Percentiles rank a stretch among this genome's conserved stretches.
Evolutionary conservation across 2,797 vertebrate species (phyloP).

Genomic region (Bradypodion pumilum): DNA sequence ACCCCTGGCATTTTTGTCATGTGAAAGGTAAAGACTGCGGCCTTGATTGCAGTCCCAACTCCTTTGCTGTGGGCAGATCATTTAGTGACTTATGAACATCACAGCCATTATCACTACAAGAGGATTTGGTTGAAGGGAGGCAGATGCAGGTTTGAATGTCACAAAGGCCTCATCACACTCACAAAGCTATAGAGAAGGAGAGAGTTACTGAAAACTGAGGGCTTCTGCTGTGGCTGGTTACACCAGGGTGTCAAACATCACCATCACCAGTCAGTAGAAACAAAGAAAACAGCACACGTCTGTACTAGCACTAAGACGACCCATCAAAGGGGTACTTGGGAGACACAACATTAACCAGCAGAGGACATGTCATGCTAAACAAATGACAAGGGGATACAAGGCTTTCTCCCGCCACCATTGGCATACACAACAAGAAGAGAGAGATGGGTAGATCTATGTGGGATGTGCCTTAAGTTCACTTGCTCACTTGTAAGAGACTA

Average conservation of each 20-base stretch:
- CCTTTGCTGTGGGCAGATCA: slow-evolving; percentile 17
- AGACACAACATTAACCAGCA: slow-evolving; percentile 8
- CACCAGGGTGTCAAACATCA: slow-evolving; percentile 7
- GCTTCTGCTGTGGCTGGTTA: not conserved
- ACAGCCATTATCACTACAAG: rapidly evolving
- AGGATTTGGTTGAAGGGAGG: not conserved
- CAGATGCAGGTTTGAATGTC: rapidly evolving
- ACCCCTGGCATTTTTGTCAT: not conserved
- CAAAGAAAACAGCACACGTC: not conserved
- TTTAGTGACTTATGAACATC: not conserved
- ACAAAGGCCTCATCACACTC: slow-evolving; percentile 31
- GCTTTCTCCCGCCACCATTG: not conserved
- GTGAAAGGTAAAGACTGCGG: slow-evolving; percentile 5
- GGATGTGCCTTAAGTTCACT: rapidly evolving
- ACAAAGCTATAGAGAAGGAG: slow-evolving; percentile 10
- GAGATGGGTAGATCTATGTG: not conserved
- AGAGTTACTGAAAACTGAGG: slow-evolving; percentile 6
- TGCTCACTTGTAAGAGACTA: slow-evolving; percentile 2
- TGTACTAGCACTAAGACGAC: slow-evolving; percentile 22
- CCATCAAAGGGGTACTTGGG: slow-evolving; percentile 14
- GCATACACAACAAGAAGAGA: not conserved
- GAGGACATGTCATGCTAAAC: slow-evolving; percentile 33
- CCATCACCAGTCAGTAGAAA: not conserved
- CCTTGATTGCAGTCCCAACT: not conserved
- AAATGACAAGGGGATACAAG: not conserved